Evolutionary conservation across 2,888 invertebrate genomes (phyloP).

Genomic region (Lasioglossum vierecki): DNA sequence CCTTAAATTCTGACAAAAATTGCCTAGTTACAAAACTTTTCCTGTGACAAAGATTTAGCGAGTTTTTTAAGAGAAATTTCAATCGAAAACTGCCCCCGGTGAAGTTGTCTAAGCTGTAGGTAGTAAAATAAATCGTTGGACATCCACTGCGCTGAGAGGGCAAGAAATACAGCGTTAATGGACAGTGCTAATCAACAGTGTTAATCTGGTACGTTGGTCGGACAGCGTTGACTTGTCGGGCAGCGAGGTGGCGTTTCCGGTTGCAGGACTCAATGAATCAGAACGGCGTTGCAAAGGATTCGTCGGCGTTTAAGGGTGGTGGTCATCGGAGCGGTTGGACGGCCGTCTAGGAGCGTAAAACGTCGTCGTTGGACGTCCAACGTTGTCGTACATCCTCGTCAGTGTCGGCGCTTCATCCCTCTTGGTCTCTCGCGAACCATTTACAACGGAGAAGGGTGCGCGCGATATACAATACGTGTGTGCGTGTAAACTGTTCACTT

Average conservation of each 20-base stretch:
- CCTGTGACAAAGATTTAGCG: neutral
- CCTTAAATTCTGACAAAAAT: no score
- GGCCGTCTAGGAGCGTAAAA: constrained; percentile 30
- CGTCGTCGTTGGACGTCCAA: constrained; percentile 22
- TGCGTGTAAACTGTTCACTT: constrained; percentile 66
- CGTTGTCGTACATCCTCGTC: constrained; percentile 2
- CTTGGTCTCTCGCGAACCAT: constrained; percentile 2
- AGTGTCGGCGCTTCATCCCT: neutral
- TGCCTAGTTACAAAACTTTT: no score
- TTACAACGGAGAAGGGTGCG: neutral
- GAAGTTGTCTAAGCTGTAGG: neutral
- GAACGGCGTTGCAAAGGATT: constrained; percentile 60
- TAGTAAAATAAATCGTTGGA: neutral
- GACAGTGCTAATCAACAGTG: neutral
- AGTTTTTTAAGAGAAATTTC: neutral
- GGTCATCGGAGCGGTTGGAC: constrained; percentile 43
- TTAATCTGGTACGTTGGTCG: neutral
- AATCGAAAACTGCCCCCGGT: neutral
- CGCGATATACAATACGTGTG: constrained; percentile 31
- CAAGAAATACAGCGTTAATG: constrained; percentile 5
- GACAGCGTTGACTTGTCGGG: neutral
- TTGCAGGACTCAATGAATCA: constrained; percentile 58
- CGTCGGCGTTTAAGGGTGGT: constrained; percentile 31
- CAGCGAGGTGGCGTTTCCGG: constrained; percentile 32
- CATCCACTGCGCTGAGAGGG: neutral